A percentile compares a stretch with the other conserved stretches of the same genome.
These are phyloP conservation scores for Dermochelys coriacea DNA, from an alignment of 2,797 vertebrate genomes.

Conservation along the genomic window DNA sequence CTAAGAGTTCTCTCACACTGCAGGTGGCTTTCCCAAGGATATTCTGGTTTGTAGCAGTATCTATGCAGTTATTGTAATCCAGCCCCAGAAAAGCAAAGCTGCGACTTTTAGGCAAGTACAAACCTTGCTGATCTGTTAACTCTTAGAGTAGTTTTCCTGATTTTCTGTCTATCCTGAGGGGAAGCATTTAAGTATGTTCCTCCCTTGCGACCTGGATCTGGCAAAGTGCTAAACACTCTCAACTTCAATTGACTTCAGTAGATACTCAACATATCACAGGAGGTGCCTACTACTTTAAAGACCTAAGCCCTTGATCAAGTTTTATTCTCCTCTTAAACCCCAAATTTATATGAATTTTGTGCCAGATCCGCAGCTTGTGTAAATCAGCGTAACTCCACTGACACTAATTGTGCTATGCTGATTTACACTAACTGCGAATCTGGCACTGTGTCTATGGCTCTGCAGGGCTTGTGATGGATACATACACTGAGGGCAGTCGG, in stretches of 20 bases:
- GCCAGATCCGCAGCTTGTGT: not conserved
- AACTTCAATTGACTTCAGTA: fast-evolving
- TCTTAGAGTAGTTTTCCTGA: fast-evolving
- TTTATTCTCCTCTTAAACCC: not conserved
- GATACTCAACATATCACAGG: fast-evolving
- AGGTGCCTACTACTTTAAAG: fast-evolving
- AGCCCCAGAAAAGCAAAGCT: not conserved
- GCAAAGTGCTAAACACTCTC: fast-evolving
- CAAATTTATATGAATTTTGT: not conserved
- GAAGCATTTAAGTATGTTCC: not conserved
- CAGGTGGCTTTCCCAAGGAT: not conserved
- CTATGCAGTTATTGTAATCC: not conserved
- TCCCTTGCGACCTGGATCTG: not conserved
- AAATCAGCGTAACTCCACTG: not conserved
- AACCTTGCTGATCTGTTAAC: not conserved
- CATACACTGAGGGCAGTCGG: not conserved
- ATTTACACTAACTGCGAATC: not conserved
- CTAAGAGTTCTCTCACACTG: not conserved
- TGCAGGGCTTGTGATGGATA: not conserved
- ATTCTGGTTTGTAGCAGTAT: too few species aligned
- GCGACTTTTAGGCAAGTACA: fast-evolving
- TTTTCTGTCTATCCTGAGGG: not conserved
- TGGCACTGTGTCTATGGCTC: not conserved
- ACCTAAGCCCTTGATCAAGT: not conserved
- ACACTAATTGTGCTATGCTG: not conserved